These are phyloP conservation scores for Trachelus stipa DNA, from an alignment of 2,888 invertebrate species.

Conservation along the genomic window DNA sequence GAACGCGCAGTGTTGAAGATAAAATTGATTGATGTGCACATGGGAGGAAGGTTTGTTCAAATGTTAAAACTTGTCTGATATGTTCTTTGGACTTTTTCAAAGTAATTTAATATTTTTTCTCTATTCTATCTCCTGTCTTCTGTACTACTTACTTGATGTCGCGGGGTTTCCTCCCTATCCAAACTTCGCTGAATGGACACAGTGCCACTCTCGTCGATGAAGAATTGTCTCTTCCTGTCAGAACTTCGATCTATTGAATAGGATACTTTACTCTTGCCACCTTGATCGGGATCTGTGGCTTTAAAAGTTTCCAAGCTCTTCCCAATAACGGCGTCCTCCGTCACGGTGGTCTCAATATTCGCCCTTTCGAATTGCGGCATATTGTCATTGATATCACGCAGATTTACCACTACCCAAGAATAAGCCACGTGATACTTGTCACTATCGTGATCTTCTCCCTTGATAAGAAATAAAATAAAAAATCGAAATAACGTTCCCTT, in stretches of 20 bases:
- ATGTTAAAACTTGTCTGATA: neutral
- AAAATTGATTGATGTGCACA: neutral
- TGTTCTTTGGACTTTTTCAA: neutral
- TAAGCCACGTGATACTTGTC: constrained; percentile 98
- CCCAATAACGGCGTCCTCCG: constrained; percentile 92
- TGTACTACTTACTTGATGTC: constrained; percentile 77
- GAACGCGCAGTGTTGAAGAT: neutral
- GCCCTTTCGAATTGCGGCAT: constrained; percentile 94
- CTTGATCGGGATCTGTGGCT: constrained; percentile 96
- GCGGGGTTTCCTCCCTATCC: constrained; percentile 93
- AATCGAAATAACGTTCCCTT: neutral
- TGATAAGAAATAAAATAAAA: constrained; percentile 9
- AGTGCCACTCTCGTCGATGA: constrained; percentile 94
- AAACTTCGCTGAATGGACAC: constrained; percentile 93
- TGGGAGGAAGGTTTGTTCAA: neutral
- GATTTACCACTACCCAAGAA: constrained; percentile 93
- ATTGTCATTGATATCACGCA: constrained; percentile 97
- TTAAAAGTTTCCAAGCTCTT: constrained; percentile 93
- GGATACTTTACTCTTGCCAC: constrained; percentile 90
- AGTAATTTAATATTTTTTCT: neutral
- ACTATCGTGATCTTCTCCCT: constrained; percentile 93
- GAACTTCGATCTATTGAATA: constrained; percentile 93
- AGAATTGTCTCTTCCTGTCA: constrained; percentile 93
- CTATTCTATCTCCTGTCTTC: constrained; percentile 3
- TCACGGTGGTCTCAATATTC: constrained; percentile 91